These are phyloP conservation scores for Thelaira solivaga DNA, from an alignment of 2,888 invertebrate species.

Conservation along the genomic window DNA sequence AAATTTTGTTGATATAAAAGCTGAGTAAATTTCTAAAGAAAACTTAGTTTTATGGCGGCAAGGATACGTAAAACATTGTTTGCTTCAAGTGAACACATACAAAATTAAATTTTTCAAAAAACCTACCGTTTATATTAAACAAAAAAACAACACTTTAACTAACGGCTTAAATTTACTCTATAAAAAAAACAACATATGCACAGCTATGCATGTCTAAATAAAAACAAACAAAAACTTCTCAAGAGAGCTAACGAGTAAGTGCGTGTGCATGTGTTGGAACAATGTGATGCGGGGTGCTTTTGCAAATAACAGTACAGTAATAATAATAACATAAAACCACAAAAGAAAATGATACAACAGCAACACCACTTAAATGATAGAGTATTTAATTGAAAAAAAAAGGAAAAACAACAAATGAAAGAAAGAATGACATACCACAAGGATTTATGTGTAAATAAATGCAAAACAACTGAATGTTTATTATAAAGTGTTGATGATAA, in stretches of 20 bases:
- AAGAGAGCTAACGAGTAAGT: neutral
- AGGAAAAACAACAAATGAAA: slow-evolving; percentile 30
- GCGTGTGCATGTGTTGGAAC: neutral
- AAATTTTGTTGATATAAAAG: slow-evolving; percentile 47
- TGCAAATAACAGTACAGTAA: slow-evolving; percentile 4
- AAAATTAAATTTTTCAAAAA: too few relatives aligned
- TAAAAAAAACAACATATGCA: neutral
- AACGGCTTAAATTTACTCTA: slow-evolving; percentile 1
- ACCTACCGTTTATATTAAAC: too few relatives aligned
- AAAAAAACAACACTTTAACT: too few relatives aligned
- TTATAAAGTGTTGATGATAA: slow-evolving; percentile 23
- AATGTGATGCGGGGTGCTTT: neutral
- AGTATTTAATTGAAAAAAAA: too few relatives aligned
- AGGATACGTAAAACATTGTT: slow-evolving; percentile 30
- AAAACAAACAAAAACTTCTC: slow-evolving; percentile 1
- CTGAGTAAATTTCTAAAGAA: neutral
- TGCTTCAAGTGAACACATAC: too few relatives aligned
- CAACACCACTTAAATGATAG: slow-evolving; percentile 15
- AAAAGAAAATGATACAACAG: neutral
- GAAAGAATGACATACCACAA: slow-evolving; percentile 15
- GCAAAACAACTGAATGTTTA: slow-evolving; percentile 4
- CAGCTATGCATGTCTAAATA: neutral
- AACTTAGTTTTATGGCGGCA: slow-evolving; percentile 51
- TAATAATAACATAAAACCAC: neutral
- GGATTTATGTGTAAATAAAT: slow-evolving; percentile 26